These are phyloP conservation scores for Arion vulgaris DNA, from an alignment of 1,140 invertebrate genomes.

Conservation along the genomic window DNA sequence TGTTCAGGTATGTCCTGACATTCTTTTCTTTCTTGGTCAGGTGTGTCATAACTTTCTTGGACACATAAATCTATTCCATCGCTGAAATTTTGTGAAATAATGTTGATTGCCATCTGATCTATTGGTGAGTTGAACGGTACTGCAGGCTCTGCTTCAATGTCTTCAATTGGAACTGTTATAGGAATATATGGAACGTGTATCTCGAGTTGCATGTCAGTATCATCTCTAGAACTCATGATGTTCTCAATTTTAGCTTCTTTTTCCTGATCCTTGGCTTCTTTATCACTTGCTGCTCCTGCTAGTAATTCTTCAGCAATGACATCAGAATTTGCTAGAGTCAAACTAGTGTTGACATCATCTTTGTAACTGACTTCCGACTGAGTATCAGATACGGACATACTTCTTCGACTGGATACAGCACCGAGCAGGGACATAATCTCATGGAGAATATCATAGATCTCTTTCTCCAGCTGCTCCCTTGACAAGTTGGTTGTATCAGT, in stretches of 20 bases:
- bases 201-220: background rate
- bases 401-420: background rate
- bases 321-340: background rate
- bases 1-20: no score
- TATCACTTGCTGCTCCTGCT: background rate
- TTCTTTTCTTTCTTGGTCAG: no score
- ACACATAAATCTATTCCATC: background rate
- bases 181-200: background rate
- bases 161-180: background rate
- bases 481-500: background rate
- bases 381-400: background rate
- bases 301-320: background rate
- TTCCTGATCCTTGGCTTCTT: background rate
- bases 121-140: background rate
- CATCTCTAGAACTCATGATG: background rate
- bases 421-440: conserved; percentile 29
- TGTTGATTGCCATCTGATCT: background rate
- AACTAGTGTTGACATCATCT: background rate
- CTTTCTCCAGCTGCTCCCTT: conserved; percentile 19
- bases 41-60: background rate
- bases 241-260: background rate
- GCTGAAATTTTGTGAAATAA: background rate
- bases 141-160: background rate
- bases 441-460: conserved; percentile 27
- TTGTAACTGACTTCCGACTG: background rate